Base-by-base conservation (phyloP, 92 coral and sea anemone genomes). In the Micromussa lordhowensis region DNA sequence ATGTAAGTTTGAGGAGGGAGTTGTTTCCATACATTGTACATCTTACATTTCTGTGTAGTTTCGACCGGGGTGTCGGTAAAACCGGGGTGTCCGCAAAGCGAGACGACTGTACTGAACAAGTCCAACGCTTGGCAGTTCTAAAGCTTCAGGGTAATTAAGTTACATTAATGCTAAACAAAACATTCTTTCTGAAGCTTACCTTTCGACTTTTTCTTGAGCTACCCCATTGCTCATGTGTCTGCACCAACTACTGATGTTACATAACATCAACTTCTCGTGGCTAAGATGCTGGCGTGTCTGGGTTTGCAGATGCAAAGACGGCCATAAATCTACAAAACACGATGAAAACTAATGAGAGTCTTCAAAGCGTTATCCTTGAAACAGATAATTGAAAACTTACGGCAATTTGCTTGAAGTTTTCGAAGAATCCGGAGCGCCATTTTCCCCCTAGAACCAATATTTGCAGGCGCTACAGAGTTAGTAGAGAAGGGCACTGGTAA, bases 201-300 rank as follows among this genome's bases (percentile, higher is more conserved):
- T 84, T 14, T 84, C 88, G 6, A 36, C 28, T 58, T 57, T 84
- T 34, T 78, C 38, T 21, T 84, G 80, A 11, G 88, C 71, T 14
- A 75, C 81, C 18, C 73, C 88, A 84, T 57, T 74, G 2, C 81
- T 31, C 21, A 64, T 15, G 17, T 16, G 24, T 8, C 34, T 30
- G 6, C 69, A 57, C 24, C 58, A 22, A 21, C 72, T 84, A 3
- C 28, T 2, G 55, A 84, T 17, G 77, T 58, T 70, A 24, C 49
- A 30, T 31, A 68, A 24, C n/a, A 34, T 15, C 7, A 70, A n/a
- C 5, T 61, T 16, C 79, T 26, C 55, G 48, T 64, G 59, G 73
- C 3, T 22, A 30, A n/a, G 0, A 58, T 22, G n/a, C 36, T 32
- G 16, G 32, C 61, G 72, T 57, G 81, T 74, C 19, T 74, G 72